phyloP scores from a whole-genome alignment of 1,140 invertebrate species.

The Oryctes rhinoceros region DNA sequence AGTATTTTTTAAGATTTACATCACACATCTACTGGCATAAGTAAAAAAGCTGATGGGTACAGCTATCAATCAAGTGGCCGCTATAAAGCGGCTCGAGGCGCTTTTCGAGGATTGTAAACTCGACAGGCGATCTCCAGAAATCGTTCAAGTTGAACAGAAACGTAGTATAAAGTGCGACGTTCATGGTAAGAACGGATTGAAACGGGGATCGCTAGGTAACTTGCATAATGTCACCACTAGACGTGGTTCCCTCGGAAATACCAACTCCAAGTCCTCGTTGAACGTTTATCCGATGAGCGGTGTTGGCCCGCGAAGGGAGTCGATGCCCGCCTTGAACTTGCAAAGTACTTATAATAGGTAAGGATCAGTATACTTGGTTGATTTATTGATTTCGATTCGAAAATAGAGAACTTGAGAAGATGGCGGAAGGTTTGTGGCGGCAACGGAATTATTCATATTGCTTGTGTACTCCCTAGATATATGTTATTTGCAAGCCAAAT shows the following conservation, averaged over 20 bases:
- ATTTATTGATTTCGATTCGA: constrained; percentile 10
- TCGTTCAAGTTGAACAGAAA: constrained; percentile 65
- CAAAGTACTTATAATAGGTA: constrained; percentile 42
- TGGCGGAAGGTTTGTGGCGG: too few relatives aligned
- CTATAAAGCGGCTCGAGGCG: constrained; percentile 75
- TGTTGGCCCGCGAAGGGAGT: constrained; percentile 60
- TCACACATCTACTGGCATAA: not conserved
- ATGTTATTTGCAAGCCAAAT: too few relatives aligned
- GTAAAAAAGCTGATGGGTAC: constrained; percentile 59
- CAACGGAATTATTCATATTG: too few relatives aligned
- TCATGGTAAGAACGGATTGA: constrained; percentile 71
- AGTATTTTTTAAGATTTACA: not conserved
- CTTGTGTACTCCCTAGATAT: too few relatives aligned
- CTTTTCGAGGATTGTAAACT: constrained; percentile 73
- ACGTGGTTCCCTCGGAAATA: constrained; percentile 54
- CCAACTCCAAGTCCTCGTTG: constrained; percentile 19
- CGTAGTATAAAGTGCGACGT: constrained; percentile 71
- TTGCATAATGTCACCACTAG: constrained; percentile 53
- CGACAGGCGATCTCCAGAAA: constrained; percentile 63
- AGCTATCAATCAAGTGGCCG: constrained; percentile 68
- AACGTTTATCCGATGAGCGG: constrained; percentile 48
- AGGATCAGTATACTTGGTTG: not conserved
- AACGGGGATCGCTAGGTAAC: constrained; percentile 66
- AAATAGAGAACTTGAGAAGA: not conserved
- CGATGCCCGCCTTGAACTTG: constrained; percentile 59